A percentile compares a stretch with the other conserved stretches of the same genome.
These are phyloP conservation scores for Sebastiscus tertius DNA, from an alignment of 2,797 vertebrate genomes.

Conservation along the genomic window DNA sequence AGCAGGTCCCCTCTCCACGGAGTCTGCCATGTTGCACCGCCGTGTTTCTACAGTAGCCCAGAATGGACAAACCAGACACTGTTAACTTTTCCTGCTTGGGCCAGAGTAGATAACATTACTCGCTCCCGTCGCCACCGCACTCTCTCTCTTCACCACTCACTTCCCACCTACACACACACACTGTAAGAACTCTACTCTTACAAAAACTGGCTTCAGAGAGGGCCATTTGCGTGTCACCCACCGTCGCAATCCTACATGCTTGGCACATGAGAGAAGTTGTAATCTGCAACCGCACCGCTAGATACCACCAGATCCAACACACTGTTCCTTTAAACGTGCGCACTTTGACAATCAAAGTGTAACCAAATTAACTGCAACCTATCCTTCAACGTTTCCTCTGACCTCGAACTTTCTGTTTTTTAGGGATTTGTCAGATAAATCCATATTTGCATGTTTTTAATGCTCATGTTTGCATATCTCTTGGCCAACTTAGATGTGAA, in stretches of 20 bases:
- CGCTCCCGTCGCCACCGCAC: not conserved
- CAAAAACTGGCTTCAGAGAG: not conserved
- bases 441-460: not conserved
- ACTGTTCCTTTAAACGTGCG: not conserved
- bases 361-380: not conserved
- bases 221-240: not conserved
- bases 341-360: not conserved
- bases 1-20: not conserved
- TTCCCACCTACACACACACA: not conserved
- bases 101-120: not conserved
- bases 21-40: not conserved
- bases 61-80: not conserved
- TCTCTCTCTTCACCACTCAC: not conserved
- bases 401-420: not conserved
- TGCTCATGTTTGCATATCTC: not conserved
- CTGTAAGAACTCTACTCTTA: not conserved
- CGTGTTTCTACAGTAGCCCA: not conserved
- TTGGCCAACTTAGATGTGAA: not conserved
- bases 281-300: not conserved
- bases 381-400: not conserved
- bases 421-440: not conserved
- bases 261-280: not conserved
- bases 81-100: not conserved
- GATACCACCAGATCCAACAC: not conserved
- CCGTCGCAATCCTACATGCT: not conserved